Conservation (phyloP, 2,797 vertebrate species). For the Iguana delicatissima region DNA sequence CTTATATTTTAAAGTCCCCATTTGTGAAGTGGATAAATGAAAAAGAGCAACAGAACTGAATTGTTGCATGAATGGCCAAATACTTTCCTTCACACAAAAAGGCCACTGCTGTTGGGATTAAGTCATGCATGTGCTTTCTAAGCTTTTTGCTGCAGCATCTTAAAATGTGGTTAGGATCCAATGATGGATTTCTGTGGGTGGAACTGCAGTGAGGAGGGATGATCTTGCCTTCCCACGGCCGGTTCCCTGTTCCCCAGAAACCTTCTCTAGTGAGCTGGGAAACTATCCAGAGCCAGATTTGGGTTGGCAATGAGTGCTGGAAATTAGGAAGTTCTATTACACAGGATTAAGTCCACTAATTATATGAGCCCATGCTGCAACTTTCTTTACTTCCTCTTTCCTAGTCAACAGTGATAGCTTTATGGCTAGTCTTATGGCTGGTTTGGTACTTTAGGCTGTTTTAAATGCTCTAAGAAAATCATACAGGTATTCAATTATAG, state of each 20-base stretch:
- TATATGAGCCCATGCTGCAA: not conserved
- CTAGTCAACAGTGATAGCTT: not conserved
- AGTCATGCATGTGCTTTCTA: not conserved
- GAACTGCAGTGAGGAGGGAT: too few relatives aligned
- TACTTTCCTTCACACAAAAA: not conserved
- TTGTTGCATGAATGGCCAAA: not conserved
- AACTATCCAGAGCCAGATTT: too few relatives aligned
- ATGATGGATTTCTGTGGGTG: too few relatives aligned
- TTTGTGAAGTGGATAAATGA: not conserved
- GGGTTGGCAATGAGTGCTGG: too few relatives aligned
- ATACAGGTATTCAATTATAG: not conserved
- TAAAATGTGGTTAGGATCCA: too few relatives aligned
- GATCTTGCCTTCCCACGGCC: too few relatives aligned
- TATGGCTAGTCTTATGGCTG: not conserved
- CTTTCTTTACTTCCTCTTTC: not conserved
- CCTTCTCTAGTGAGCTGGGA: too few relatives aligned
- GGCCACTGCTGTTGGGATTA: not conserved
- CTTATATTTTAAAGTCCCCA: not conserved
- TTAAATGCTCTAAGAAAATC: not conserved
- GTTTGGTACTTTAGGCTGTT: not conserved
- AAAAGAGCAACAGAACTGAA: not conserved
- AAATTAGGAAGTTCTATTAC: too few relatives aligned
- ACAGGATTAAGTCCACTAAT: too few relatives aligned
- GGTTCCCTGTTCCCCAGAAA: too few relatives aligned
- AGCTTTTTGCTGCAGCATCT: not conserved